phyloP scores from a whole-genome alignment of 53 echinoderm and acorn worm species.

The Holothuria leucospilota region DNA sequence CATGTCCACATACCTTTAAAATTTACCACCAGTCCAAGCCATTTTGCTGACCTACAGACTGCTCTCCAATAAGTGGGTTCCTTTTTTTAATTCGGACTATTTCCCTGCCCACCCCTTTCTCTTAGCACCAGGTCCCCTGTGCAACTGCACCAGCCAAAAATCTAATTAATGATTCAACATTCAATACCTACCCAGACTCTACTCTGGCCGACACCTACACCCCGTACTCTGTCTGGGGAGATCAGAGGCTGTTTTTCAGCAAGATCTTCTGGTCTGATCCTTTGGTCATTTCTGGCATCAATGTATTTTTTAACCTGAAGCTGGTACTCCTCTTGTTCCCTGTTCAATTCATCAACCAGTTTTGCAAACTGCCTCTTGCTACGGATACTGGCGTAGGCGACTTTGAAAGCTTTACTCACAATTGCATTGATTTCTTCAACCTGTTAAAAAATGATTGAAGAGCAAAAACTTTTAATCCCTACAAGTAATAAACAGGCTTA shows the following conservation, averaged over 20 bases:
- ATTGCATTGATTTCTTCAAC: conserved; percentile 96
- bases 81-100: too few species aligned
- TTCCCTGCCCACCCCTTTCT: too few species aligned
- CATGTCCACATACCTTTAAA: too few species aligned
- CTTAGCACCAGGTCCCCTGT: too few species aligned
- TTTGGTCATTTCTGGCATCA: conserved; percentile 57
- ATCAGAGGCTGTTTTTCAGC: conserved; percentile 72
- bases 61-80: too few species aligned
- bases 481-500: too few species aligned
- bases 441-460: conserved; percentile 39
- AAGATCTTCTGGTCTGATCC: conserved; percentile 59
- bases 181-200: conserved; percentile 77
- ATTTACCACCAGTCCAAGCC: too few species aligned
- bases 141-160: too few species aligned
- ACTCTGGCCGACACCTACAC: conserved; percentile 79
- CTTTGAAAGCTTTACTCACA: conserved; percentile 97
- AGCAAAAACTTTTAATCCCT: neutral
- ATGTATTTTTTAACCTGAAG: conserved; percentile 73
- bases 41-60: too few species aligned
- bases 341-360: conserved; percentile 89
- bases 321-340: conserved; percentile 92
- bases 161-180: too few species aligned
- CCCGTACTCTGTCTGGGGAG: conserved; percentile 72
- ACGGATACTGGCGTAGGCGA: conserved; percentile 94
- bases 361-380: conserved; percentile 94